phyloP scores from a whole-genome alignment of 2,888 invertebrate species.

The Drosophila lacicola region DNA sequence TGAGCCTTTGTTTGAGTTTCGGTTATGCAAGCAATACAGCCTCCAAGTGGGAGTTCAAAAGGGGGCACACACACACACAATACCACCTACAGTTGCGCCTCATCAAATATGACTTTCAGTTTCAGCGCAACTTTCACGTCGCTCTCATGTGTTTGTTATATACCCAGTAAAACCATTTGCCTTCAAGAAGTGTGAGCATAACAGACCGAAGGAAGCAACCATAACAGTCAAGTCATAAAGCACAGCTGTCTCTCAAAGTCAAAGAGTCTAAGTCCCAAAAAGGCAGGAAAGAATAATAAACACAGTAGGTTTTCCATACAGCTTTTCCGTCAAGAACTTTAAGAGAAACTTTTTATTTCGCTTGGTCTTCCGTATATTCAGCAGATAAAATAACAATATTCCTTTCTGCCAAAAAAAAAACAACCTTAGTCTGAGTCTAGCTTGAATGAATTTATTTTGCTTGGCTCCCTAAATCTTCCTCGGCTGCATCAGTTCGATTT shows the following conservation, averaged over 20 bases:
- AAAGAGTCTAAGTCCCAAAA: not conserved
- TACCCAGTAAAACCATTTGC: slow-evolving; percentile 18
- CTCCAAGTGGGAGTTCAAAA: slow-evolving; percentile 12
- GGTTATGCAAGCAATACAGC: slow-evolving; percentile 68
- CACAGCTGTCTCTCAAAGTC: not conserved
- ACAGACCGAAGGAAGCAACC: slow-evolving; percentile 2
- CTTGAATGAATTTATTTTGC: not conserved
- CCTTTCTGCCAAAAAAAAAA: too few species aligned
- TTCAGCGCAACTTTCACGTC: slow-evolving; percentile 59
- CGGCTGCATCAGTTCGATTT: too few species aligned
- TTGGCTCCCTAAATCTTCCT: too few species aligned
- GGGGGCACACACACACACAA: not conserved
- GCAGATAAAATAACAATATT: too few species aligned
- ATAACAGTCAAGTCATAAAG: not conserved
- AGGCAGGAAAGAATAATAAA: not conserved
- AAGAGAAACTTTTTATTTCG: not conserved
- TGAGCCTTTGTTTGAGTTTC: slow-evolving; percentile 71
- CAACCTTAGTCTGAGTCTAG: too few species aligned
- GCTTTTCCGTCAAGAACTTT: too few species aligned
- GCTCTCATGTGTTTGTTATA: slow-evolving; percentile 62
- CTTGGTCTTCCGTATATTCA: too few species aligned
- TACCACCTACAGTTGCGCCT: slow-evolving; percentile 17
- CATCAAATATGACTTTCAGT: slow-evolving; percentile 80
- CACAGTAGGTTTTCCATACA: not conserved
- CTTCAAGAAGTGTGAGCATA: not conserved